Evolutionary conservation across 2,113 vertebrate species (phyloP), one percentile per base, ranked within the genome.

Genomic region (Rhynchopsitta pachyrhyncha): DNA sequence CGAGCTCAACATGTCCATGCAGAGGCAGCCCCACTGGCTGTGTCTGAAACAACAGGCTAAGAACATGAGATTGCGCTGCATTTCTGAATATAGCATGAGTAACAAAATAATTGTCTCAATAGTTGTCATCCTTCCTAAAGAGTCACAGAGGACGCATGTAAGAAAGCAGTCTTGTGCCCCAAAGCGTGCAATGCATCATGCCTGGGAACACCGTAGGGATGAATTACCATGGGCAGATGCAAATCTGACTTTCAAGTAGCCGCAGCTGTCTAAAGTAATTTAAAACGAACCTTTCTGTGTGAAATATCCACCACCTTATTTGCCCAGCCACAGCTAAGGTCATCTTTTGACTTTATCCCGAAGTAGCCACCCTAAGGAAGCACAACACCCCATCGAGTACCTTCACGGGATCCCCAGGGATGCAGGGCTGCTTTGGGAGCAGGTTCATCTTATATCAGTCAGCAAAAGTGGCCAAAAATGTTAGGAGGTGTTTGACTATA

Each of bases 121-220:
- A 49, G 66, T 25, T 82, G n/a, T 31, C 37, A 31, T 57, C 74
- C 75, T 70, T 73, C 71, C 79, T 82, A 19, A 82, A 83, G 12
- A 50, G 41, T 29, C 83, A 50, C 60, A 46, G 69, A 49, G 83
- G 44, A 44, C 5, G 16, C 0, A 0, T 12, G 24, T 87, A 47
- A 57, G 62, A 63, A 77, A 39, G 57, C n/a, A 59, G 68, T 25
- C 27, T 27, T 4, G 7, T 50, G 50, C 49, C 84, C 78, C 84
- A 66, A 53, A 68, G 25, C 13, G 1, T 1, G 23, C n/a, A 2
- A 0, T 4, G 1, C 2, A 1, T 63, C 47, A 5, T 86, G 29
- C 46, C 49, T 33, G 50, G 22, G 67, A 37, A 47, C 39, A 17
- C 22, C 2, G 0, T 4, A 13, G 49, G 44, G 52, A 24, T 23